Evolutionary conservation across 2,888 invertebrate genomes (phyloP), one percentile per base, ranked within the genome.

Genomic region (Halictus quadricinctus): DNA sequence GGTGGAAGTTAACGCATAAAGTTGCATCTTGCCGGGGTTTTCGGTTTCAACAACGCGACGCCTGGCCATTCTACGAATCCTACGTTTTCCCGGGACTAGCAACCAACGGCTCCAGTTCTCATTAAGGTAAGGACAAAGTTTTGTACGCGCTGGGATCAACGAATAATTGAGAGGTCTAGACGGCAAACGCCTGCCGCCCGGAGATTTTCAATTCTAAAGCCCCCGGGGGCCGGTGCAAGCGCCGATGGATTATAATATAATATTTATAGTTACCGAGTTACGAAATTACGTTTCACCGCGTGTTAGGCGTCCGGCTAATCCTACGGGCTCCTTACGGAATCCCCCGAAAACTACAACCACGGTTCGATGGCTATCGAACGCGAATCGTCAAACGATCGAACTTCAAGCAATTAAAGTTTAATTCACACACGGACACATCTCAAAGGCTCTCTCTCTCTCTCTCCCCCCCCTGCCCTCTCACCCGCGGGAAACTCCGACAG

Each of bases 331-430:
- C 54, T 64, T 29, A 48, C 8, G n/a, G 36, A 41, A 21, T 21
- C 10, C 43, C 58, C 13, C 18, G 43, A 50, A 54, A 58, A 8
- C 21, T 2, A 10, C 21, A 12, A 15, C 43, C n/a, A 60, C 50
- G 48, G 50, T 75, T 41, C 25, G 25, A 12, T 5, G 36, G 54
- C 15, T 12, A n/a, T 29, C 12, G 48, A 48, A 48, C n/a, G n/a
- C 25, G 36, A 41, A 69, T 69, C 41, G 72, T 54, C 60, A 54
- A 76, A 81, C 70, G 48, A 54, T 64, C 60, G 66, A 69, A 79
- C 48, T 69, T 75, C 73, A 25, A 80, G 75, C 81, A 80, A 76
- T 80, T 80, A 80, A 66, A 75, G 60, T 70, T 70, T 69, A 15
- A 75, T 82, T 82, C 74, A 21, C 80, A 75, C 41, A 50, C 25